Percentiles rank a stretch among this genome's conserved stretches.
Conservation (phyloP, 2,113 vertebrate genomes). For the Panthera uncia region DNA sequence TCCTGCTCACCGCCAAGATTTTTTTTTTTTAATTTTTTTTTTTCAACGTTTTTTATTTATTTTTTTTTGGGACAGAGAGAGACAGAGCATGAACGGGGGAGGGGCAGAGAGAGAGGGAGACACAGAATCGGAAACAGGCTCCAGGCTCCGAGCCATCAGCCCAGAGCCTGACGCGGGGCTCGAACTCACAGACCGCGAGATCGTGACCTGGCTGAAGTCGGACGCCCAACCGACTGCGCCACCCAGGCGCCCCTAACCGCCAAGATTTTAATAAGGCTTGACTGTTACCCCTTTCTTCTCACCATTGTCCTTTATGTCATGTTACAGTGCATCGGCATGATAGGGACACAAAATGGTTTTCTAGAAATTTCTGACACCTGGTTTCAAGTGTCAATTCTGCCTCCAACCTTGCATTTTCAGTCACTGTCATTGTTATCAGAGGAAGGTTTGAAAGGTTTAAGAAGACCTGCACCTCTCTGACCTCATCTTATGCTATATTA, state of each 20-base stretch:
- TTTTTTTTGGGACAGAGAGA: no score
- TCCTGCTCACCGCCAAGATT: not conserved
- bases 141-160: no score
- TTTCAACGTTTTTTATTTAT: no score
- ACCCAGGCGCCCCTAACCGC: no score
- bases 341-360: not conserved
- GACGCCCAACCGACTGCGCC: no score
- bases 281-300: not conserved
- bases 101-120: no score
- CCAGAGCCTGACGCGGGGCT: no score
- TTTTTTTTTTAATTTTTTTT: no score
- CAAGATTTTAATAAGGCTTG: not conserved
- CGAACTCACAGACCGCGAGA: no score
- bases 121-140: no score
- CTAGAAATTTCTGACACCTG: constrained; percentile 16
- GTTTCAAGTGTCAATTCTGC: not conserved
- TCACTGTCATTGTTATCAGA: not conserved
- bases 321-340: not conserved
- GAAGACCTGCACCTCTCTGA: not conserved
- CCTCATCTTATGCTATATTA: not conserved
- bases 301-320: not conserved
- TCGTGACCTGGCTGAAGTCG: no score
- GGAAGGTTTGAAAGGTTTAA: not conserved
- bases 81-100: no score
- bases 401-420: not conserved